Evolutionary conservation across 2,113 vertebrate genomes (phyloP).

Genomic region (Dipodomys ordii): DNA sequence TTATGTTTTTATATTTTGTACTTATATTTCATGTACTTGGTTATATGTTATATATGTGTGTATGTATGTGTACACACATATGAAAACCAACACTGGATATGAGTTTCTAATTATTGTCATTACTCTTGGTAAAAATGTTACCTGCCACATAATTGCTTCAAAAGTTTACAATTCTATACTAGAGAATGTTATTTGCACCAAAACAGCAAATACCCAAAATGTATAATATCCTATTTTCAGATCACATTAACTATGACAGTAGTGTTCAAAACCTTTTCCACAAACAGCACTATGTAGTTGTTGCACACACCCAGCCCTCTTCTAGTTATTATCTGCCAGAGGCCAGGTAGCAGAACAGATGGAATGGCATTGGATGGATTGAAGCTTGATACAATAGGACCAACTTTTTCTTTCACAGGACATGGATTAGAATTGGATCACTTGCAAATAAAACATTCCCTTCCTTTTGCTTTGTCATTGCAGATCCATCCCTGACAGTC

Average conservation of each 20-base stretch:
- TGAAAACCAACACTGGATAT: background rate
- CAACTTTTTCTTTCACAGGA: background rate
- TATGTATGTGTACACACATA: background rate
- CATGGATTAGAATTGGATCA: background rate
- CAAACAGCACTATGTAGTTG: background rate
- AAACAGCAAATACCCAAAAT: background rate
- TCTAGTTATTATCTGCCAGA: background rate
- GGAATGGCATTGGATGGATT: too few species aligned
- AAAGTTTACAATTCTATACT: background rate
- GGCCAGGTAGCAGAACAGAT: background rate
- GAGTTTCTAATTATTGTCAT: background rate
- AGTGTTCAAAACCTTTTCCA: background rate
- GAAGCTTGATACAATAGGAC: rapidly evolving
- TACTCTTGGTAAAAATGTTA: constrained; percentile 3
- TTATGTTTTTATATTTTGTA: too few species aligned
- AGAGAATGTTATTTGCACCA: constrained; percentile 12
- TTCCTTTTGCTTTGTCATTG: constrained; percentile 38
- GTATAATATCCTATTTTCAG: background rate
- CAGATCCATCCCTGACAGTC: constrained; percentile 97
- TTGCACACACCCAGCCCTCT: too few species aligned
- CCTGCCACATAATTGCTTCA: background rate
- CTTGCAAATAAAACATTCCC: background rate
- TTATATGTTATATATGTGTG: background rate
- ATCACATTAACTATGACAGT: background rate
- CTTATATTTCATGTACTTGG: too few species aligned